Conservation (phyloP, 2,113 vertebrate species). For the Psittacara wagleri region DNA sequence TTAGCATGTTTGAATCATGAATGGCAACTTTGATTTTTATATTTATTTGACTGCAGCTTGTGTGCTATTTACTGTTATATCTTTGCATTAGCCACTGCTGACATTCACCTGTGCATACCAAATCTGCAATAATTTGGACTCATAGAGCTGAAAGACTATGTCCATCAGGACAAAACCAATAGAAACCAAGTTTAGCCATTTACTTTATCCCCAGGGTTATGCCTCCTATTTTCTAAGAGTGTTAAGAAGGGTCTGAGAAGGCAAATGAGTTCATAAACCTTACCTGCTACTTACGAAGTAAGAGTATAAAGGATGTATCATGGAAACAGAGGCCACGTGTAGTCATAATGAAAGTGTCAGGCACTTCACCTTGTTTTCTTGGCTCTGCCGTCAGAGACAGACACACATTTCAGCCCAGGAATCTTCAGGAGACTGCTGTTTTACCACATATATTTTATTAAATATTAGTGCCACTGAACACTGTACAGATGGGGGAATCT, state of each 20-base stretch:
- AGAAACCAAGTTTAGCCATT: background rate
- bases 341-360: background rate
- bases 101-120: background rate
- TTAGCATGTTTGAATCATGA: background rate
- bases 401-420: background rate
- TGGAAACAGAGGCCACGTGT: background rate
- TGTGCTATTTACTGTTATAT: background rate
- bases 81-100: background rate
- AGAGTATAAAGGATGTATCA: background rate
- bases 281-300: background rate
- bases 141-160: background rate
- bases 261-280: background rate
- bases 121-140: background rate
- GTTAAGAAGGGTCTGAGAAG: background rate
- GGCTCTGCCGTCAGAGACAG: background rate
- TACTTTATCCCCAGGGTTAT: background rate
- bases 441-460: constrained; percentile 43
- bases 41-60: background rate
- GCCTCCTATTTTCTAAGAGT: background rate
- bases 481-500: background rate
- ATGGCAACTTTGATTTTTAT: background rate
- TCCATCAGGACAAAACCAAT: background rate
- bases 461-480: background rate
- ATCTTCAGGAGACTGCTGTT: constrained; percentile 2
- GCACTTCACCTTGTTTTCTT: background rate